These are phyloP conservation scores for Oxystoma pomonae DNA, from an alignment of 2,888 invertebrate species.

Conservation along the genomic window DNA sequence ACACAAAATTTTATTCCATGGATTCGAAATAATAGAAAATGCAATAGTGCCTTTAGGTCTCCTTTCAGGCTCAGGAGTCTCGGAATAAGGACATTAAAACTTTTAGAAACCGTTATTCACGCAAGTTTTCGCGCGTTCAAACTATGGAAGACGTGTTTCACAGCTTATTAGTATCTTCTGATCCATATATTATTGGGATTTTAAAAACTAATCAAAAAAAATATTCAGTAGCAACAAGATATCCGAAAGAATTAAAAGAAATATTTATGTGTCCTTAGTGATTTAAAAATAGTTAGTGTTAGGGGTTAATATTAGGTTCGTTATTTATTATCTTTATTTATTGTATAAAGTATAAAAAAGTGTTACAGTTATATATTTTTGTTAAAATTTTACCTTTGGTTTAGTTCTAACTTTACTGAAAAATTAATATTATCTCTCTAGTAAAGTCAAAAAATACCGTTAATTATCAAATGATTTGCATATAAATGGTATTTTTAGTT, in stretches of 20 bases:
- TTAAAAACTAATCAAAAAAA: constrained; percentile 5
- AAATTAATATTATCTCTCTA: no score
- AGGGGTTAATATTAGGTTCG: no score
- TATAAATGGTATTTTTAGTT: no score
- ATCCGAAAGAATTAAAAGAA: constrained; percentile 1
- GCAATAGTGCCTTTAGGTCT: constrained; percentile 8
- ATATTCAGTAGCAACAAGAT: neutral
- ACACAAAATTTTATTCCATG: constrained; percentile 9
- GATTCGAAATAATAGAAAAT: constrained; percentile 5
- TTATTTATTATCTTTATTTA: no score
- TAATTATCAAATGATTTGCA: no score
- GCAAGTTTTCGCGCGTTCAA: constrained; percentile 2
- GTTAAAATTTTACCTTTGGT: no score
- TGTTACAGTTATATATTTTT: no score
- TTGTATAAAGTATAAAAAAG: no score
- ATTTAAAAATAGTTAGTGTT: no score
- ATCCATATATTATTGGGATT: constrained; percentile 2
- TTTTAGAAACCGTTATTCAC: constrained; percentile 1
- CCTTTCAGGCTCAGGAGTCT: constrained; percentile 8
- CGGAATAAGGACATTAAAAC: constrained; percentile 2
- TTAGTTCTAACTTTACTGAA: no score
- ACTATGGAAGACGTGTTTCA: constrained; percentile 3
- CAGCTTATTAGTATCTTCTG: neutral
- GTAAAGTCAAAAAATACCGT: no score
- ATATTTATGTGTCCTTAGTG: no score